Evolutionary conservation across 1,140 invertebrate species (phyloP).

Genomic region (Drosophila persimilis): DNA sequence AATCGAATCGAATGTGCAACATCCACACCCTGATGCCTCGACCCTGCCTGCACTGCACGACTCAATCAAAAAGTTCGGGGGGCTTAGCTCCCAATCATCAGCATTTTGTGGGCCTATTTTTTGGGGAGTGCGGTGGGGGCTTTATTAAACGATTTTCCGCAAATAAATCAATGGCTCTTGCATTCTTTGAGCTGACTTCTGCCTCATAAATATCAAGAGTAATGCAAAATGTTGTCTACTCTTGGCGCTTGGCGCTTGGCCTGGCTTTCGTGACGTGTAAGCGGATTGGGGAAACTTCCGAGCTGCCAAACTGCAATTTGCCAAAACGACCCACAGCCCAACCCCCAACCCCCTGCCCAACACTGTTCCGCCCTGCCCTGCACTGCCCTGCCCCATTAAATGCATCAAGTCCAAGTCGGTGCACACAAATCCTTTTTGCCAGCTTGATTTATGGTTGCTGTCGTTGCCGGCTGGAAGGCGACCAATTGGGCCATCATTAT

Average conservation of each 20-base stretch:
- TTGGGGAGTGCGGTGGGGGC: neutral
- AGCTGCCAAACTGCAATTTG: constrained; percentile 52
- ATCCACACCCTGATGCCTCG: neutral
- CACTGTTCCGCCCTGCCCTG: neutral
- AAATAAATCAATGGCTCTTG: constrained; percentile 35
- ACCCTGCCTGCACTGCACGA: neutral
- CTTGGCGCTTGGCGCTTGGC: constrained; percentile 12
- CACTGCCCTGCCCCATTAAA: constrained; percentile 32
- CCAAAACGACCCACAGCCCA: constrained; percentile 9
- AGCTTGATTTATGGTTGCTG: constrained; percentile 44
- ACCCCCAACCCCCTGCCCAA: neutral
- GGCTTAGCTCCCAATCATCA: constrained; percentile 18
- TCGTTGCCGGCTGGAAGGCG: constrained; percentile 6
- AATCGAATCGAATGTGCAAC: constrained; percentile 12
- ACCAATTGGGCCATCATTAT: constrained; percentile 39
- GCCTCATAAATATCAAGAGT: constrained; percentile 34
- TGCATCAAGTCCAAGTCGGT: constrained; percentile 37
- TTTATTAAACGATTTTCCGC: constrained; percentile 40
- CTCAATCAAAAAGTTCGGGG: constrained; percentile 46
- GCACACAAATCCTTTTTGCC: constrained; percentile 38
- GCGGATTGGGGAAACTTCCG: constrained; percentile 31
- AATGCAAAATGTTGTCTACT: constrained; percentile 40
- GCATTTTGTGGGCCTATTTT: constrained; percentile 40
- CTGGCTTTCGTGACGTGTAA: constrained; percentile 33
- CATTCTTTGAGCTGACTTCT: constrained; percentile 8